phyloP scores from a whole-genome alignment of 2,113 vertebrate species.

The Lampris incognitus region DNA sequence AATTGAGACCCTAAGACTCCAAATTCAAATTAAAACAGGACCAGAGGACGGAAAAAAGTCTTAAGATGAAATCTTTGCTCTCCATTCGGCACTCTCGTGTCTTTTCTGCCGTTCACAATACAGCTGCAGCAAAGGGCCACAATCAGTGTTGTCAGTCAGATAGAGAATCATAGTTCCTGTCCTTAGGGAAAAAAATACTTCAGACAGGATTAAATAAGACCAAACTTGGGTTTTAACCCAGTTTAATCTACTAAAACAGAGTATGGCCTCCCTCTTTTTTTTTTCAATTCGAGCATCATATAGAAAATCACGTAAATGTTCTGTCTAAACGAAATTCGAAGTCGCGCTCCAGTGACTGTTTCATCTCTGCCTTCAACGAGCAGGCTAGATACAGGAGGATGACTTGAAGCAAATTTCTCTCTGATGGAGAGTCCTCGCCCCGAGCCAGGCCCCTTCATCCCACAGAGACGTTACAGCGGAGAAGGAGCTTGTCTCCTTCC shows the following conservation, averaged over 20 bases:
- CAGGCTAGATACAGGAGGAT: background rate
- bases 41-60: background rate
- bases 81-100: background rate
- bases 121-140: background rate
- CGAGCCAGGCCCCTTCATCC: conserved; percentile 11
- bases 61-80: background rate
- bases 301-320: background rate
- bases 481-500: conserved; percentile 56
- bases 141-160: background rate
- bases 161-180: background rate
- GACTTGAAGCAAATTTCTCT: conserved; percentile 17
- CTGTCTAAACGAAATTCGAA: conserved; percentile 15
- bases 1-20: conserved; percentile 23
- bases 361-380: conserved; percentile 9
- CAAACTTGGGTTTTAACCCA: background rate
- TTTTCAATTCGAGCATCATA: conserved; percentile 14
- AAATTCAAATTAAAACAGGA: conserved; percentile 10
- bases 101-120: background rate
- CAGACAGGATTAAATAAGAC: background rate
- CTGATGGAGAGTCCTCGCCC: conserved; percentile 39
- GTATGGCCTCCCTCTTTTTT: background rate
- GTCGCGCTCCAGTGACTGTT: conserved; percentile 5
- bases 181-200: background rate
- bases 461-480: conserved; percentile 35
- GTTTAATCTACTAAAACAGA: background rate